Conservation (phyloP, 2,888 invertebrate species). For the Plutella xylostella region DNA sequence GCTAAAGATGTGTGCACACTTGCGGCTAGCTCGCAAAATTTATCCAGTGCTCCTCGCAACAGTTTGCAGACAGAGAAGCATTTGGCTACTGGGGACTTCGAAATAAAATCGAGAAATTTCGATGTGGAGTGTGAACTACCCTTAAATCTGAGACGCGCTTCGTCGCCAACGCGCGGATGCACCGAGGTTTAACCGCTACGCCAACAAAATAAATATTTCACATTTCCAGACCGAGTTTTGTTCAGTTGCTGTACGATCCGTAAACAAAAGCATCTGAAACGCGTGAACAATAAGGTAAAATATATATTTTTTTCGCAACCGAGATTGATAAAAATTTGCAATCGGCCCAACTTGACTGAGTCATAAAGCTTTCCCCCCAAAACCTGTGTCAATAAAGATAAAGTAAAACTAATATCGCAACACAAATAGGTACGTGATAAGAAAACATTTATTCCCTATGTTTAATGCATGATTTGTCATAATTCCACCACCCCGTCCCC, state of each 20-base stretch:
- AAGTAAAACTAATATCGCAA: slow-evolving; percentile 69
- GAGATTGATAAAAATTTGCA: neutral
- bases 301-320: neutral
- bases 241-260: slow-evolving; percentile 39
- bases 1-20: slow-evolving; percentile 30
- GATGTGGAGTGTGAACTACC: neutral
- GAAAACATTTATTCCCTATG: slow-evolving; percentile 71
- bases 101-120: neutral
- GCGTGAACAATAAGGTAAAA: neutral
- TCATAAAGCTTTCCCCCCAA: slow-evolving; percentile 54
- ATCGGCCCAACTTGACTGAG: slow-evolving; percentile 10
- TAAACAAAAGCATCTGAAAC: slow-evolving; percentile 14
- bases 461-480: slow-evolving; percentile 71
- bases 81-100: neutral
- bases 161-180: slow-evolving; percentile 40
- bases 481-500: slow-evolving; percentile 59
- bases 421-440: slow-evolving; percentile 70
- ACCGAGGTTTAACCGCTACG: slow-evolving; percentile 41
- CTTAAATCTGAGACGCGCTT: slow-evolving; percentile 22
- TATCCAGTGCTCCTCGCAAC: neutral
- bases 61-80: neutral
- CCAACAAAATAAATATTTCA: slow-evolving; percentile 53
- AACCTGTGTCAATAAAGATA: slow-evolving; percentile 70
- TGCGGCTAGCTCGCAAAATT: neutral
- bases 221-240: slow-evolving; percentile 47